Evolutionary conservation across 1,140 invertebrate species (phyloP).

Genomic region (Drosophila mayri): DNA sequence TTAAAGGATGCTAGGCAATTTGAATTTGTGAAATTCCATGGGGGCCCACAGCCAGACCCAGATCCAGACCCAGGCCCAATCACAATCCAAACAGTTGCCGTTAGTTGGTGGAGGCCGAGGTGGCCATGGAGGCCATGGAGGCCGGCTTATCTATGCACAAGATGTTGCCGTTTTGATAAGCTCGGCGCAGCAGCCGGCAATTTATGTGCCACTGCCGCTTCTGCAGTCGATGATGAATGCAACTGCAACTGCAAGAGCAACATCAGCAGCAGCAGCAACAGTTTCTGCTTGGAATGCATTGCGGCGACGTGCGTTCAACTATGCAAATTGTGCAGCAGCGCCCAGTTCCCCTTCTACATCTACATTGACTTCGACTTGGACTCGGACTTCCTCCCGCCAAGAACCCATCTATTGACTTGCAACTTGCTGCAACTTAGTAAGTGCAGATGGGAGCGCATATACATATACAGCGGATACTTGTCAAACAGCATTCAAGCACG

Average conservation of each 20-base stretch:
- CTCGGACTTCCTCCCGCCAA: conserved; percentile 2
- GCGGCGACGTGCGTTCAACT: conserved; percentile 76
- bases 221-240: conserved; percentile 52
- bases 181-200: conserved; percentile 72
- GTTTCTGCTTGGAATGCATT: conserved; percentile 71
- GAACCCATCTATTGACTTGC: conserved; percentile 68
- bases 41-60: conserved; percentile 21
- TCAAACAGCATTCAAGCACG: conserved; percentile 84
- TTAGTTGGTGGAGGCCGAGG: conserved; percentile 33
- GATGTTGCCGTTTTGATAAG: conserved; percentile 81
- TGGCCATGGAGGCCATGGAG: conserved; percentile 39
- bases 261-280: conserved; percentile 56
- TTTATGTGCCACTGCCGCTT: conserved; percentile 64
- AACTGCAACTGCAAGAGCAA: conserved; percentile 21
- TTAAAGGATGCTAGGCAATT: conserved; percentile 82
- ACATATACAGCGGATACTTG: conserved; percentile 49
- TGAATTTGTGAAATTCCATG: conserved; percentile 82
- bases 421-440: conserved; percentile 81
- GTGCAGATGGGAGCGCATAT: conserved; percentile 30
- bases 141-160: conserved; percentile 79
- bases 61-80: conserved; percentile 1
- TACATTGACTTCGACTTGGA: neutral
- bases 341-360: conserved; percentile 22
- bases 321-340: conserved; percentile 73
- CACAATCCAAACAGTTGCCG: conserved; percentile 35